Evolutionary conservation across 2,797 vertebrate species (phyloP), one percentile per base, ranked within the genome.

Genomic region (Tokudaia muenninki): DNA sequence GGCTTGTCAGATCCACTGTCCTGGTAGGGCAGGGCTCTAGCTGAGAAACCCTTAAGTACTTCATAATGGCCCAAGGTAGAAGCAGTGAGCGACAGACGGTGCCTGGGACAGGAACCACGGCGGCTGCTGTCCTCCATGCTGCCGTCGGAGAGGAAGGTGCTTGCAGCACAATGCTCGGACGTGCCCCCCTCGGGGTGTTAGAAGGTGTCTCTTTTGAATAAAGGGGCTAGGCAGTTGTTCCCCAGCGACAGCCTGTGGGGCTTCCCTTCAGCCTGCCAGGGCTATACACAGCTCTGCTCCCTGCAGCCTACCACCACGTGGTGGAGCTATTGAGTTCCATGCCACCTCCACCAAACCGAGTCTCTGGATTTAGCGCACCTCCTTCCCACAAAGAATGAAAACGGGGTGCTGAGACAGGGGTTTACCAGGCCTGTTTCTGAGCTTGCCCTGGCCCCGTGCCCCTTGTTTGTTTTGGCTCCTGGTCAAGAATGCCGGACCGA

Each of bases 381-480:
- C 72, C 90, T 65, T 57, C 83, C 87, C n/a, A 0, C 24, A 13
- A 77, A 77, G 83, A 81, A n/a, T 3, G 37, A 31, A 44, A 74
- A 4, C 0, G 6, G 21, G 22, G 21, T 5, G 0, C 47, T 34
- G 57, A 67, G 79, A 44, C 52, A 63, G 70, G 57, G 84, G n/a
- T 31, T 22, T 12, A 10, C 41, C 2, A 8, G 77, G 65, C 55
- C 70, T 57, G 52, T n/a, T 34, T 79, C 61, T 31, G 89, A 44
- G 74, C 47, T 19, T 22, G 61, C 52, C 47, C 80, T 0, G 2
- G 84, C 72, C 93, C 95, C 63, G 34, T 2, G 0, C 50, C 88
- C 96, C 75, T 17, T 83, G 95, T 91, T 96, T 86, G 86, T 63
- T 41, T 96, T 97, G 97, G 96, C 78, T 86, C 24, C 55, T 12